Evolutionary conservation across 1,140 invertebrate genomes (phyloP).

Genomic region (Cherax destructor): DNA sequence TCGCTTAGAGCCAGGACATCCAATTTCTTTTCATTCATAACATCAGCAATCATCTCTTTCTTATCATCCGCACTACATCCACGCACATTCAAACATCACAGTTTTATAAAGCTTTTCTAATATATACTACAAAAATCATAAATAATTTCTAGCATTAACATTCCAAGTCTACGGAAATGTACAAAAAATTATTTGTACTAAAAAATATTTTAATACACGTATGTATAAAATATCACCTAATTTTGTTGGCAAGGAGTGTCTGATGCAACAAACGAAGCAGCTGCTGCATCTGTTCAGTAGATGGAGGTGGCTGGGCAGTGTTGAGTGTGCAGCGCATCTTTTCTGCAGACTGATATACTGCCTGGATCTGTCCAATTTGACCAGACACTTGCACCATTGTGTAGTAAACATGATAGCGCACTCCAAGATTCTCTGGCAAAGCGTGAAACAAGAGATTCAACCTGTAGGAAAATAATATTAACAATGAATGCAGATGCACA

Average conservation of each 20-base stretch:
- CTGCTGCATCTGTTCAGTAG: constrained; percentile 94
- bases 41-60: no score
- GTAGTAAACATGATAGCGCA: constrained; percentile 94
- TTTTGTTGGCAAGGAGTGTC: constrained; percentile 79
- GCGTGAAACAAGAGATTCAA: constrained; percentile 93
- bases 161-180: no score
- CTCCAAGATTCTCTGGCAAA: constrained; percentile 86
- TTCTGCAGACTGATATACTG: constrained; percentile 83
- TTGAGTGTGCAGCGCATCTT: constrained; percentile 88
- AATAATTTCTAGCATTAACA: no score
- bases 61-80: no score
- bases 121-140: no score
- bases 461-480: constrained; percentile 24
- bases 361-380: constrained; percentile 83
- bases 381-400: constrained; percentile 91
- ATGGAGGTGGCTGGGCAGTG: constrained; percentile 84
- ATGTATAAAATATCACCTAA: constrained; percentile 44
- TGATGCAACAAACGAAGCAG: constrained; percentile 92
- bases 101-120: no score
- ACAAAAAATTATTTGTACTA: background rate
- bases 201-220: background rate
- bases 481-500: no score
- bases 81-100: no score
- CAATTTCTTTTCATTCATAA: no score
- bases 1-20: no score